Evolutionary conservation across 2,888 invertebrate genomes (phyloP), one percentile per base, ranked within the genome.

Genomic region (Eretmocerus hayati): DNA sequence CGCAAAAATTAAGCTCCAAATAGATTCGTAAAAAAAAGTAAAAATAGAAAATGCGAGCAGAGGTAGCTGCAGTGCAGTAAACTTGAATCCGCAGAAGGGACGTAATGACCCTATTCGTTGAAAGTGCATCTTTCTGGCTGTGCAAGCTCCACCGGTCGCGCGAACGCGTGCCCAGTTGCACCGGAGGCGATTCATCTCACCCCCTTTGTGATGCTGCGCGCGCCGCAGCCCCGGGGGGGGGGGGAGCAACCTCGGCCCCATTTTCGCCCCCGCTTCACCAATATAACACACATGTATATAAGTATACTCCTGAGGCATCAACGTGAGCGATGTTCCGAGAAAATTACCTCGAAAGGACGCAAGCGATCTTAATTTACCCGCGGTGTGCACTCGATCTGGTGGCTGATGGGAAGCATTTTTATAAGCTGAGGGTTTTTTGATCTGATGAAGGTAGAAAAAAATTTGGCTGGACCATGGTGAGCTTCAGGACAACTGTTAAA

Each of bases 71-170:
- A 26, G 26, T 26, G 26, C 26, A 26, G 26, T 26, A 11, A 11
- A 6, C 6, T 9, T 26, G 55, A 56, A 55, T 56, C 63, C 64
- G 64, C 64, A 62, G 65, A 63, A 63, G 63, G 61, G 62, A 67
- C 66, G 66, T 66, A 67, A 67, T 67, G 66, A 64, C 59, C 60
- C 64, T 63, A 68, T 69, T 69, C 68, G 68, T 67, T n/a, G n/a
- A n/a, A n/a, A n/a, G n/a, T n/a, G n/a, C n/a, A n/a, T n/a, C n/a
- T n/a, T n/a, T n/a, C n/a, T n/a, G n/a, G n/a, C n/a, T n/a, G n/a
- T n/a, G n/a, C n/a, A n/a, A n/a, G n/a, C n/a, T n/a, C 67, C 64
- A 59, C 59, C 52, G 59, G 48, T 59, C 60, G 61, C 59, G 64
- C 62, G 26, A 35, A n/a, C 37, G 15, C 33, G 33, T 44, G n/a